Percentiles rank a stretch among this genome's conserved stretches.
These are phyloP conservation scores for Panonychus citri DNA, from an alignment of 1,140 invertebrate genomes.

Conservation along the genomic window DNA sequence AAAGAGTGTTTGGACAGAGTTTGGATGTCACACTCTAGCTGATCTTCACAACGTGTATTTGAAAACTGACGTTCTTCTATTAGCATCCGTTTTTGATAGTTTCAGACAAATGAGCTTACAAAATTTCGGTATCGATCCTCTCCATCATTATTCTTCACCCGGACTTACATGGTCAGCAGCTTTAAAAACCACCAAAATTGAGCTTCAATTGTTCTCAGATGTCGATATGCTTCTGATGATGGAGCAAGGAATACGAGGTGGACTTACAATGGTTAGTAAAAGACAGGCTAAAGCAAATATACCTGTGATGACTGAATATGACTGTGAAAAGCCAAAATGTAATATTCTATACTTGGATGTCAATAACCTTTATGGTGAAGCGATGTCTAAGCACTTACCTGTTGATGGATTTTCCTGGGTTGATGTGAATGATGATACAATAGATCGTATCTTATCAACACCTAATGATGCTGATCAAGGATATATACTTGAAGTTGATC, in stretches of 20 bases:
- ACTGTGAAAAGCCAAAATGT: background rate
- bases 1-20: background rate
- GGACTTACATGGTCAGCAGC: background rate
- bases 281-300: background rate
- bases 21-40: background rate
- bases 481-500: background rate
- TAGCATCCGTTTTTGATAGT: background rate
- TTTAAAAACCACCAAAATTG: background rate
- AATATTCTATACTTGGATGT: background rate
- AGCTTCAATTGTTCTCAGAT: background rate
- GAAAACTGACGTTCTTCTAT: background rate
- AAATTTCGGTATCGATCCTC: background rate
- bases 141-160: background rate
- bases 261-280: background rate
- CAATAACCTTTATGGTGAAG: background rate
- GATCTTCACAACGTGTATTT: background rate
- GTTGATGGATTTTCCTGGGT: slow-evolving; percentile 3
- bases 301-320: slow-evolving; percentile 13
- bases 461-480: background rate
- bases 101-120: background rate
- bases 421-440: background rate
- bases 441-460: slow-evolving; percentile 1
- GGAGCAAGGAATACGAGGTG: slow-evolving; percentile 4
- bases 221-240: slow-evolving; percentile 1
- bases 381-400: background rate